These are phyloP conservation scores for Andrena bucephala DNA, from an alignment of 2,888 invertebrate genomes.

Conservation along the genomic window DNA sequence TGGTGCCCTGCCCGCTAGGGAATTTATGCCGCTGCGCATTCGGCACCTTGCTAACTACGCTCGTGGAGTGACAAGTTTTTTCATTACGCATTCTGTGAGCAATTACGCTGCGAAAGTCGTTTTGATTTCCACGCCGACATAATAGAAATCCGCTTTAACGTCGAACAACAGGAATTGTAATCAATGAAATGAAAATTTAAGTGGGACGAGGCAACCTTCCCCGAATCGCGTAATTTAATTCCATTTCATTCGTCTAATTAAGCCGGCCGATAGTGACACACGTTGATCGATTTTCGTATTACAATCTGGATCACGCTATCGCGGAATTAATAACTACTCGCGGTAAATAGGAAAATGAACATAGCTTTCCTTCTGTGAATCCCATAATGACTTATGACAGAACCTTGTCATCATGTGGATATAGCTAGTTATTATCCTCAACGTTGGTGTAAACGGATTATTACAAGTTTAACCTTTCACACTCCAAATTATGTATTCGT, in stretches of 20 bases:
- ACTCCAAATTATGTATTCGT: too few relatives aligned
- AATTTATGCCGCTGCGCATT: background rate
- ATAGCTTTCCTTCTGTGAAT: background rate
- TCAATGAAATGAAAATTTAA: constrained; percentile 1
- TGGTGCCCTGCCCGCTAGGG: background rate
- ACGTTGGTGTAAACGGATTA: too few relatives aligned
- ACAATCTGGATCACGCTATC: too few relatives aligned
- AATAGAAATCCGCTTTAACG: constrained; percentile 3
- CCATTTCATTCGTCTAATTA: background rate
- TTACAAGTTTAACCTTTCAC: too few relatives aligned
- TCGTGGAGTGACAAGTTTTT: background rate
- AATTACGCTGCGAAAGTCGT: background rate
- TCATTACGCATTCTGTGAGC: background rate
- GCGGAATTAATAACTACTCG: background rate
- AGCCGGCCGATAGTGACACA: background rate
- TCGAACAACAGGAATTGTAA: background rate
- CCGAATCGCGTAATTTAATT: background rate
- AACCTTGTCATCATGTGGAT: background rate
- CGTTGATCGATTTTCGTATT: background rate
- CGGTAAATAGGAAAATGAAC: background rate
- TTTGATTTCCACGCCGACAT: background rate
- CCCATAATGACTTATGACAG: too few relatives aligned
- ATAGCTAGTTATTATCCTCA: too few relatives aligned
- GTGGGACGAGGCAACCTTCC: background rate
- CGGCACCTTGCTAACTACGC: background rate